Conservation (phyloP, 2,797 vertebrate genomes). For the Microctenopoma stevenorrisi region DNA sequence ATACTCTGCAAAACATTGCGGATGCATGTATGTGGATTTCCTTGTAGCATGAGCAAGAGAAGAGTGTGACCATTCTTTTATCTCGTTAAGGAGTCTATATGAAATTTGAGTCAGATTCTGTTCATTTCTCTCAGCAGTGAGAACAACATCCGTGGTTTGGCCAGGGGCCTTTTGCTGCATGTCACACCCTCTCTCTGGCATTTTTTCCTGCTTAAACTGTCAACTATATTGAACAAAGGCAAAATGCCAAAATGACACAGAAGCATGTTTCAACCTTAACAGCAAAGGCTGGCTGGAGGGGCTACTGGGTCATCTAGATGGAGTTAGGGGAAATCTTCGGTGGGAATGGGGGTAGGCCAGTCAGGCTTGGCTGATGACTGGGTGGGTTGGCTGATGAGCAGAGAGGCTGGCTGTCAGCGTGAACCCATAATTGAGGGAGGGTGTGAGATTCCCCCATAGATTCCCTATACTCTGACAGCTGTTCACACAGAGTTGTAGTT, state of each 20-base stretch:
- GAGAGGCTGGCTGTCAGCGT: slow-evolving; percentile 61
- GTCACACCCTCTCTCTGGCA: neutral
- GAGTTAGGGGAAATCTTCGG: slow-evolving; percentile 19
- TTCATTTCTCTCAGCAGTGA: neutral
- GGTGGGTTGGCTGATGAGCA: slow-evolving; percentile 62
- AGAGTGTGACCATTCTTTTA: neutral
- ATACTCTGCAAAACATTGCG: no score
- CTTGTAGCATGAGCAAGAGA: no score
- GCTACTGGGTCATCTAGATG: slow-evolving; percentile 2
- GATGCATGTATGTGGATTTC: neutral
- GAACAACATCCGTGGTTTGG: neutral
- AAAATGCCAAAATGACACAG: neutral
- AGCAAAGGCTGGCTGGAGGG: slow-evolving; percentile 21
- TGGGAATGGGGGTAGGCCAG: slow-evolving; percentile 32
- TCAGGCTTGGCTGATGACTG: slow-evolving; percentile 37
- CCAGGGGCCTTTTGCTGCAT: neutral
- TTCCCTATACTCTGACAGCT: slow-evolving; percentile 64
- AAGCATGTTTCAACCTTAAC: neutral
- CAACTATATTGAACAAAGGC: neutral
- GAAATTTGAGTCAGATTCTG: neutral
- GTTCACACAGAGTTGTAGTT: slow-evolving; percentile 40
- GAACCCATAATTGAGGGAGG: slow-evolving; percentile 75
- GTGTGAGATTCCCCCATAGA: slow-evolving; percentile 56
- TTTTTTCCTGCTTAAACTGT: neutral
- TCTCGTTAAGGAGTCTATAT: neutral